phyloP scores from a whole-genome alignment of 1,140 invertebrate genomes.

The Protaetia brevitarsis region DNA sequence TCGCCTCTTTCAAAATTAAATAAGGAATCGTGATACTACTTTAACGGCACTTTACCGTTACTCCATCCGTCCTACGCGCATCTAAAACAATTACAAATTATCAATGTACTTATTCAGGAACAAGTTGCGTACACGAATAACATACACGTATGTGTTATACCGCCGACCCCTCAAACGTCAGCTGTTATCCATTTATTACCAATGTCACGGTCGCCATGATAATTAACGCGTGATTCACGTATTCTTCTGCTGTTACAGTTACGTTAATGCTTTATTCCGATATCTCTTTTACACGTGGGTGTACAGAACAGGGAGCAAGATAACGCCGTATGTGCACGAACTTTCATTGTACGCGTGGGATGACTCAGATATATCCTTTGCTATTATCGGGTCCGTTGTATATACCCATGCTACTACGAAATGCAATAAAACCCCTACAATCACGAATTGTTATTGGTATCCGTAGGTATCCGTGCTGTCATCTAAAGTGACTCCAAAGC shows the following conservation, averaged over 20 bases:
- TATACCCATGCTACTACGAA: not conserved
- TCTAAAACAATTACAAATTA: conserved; percentile 1
- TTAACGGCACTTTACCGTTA: conserved; percentile 16
- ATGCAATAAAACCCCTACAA: not conserved
- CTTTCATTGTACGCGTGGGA: not conserved
- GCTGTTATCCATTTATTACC: conserved; percentile 14
- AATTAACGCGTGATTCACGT: conserved; percentile 4
- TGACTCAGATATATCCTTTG: not conserved
- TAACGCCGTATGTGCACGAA: not conserved
- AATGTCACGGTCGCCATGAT: not conserved
- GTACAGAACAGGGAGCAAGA: not conserved
- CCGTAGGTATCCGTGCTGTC: no score
- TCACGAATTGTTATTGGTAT: no score
- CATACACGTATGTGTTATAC: not conserved
- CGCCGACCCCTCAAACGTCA: not conserved
- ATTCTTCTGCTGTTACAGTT: not conserved
- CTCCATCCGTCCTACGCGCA: not conserved
- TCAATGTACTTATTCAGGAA: conserved; percentile 7
- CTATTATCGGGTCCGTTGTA: conserved; percentile 3
- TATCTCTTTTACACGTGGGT: not conserved
- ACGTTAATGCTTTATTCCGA: conserved; percentile 11
- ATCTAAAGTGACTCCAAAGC: no score
- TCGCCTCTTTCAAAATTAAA: no score
- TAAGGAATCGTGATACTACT: no score
- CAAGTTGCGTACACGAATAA: not conserved